A percentile compares a stretch with the other conserved stretches of the same genome.
phyloP scores from a whole-genome alignment of 2,113 vertebrate genomes.

The Hepsetus odoe region DNA sequence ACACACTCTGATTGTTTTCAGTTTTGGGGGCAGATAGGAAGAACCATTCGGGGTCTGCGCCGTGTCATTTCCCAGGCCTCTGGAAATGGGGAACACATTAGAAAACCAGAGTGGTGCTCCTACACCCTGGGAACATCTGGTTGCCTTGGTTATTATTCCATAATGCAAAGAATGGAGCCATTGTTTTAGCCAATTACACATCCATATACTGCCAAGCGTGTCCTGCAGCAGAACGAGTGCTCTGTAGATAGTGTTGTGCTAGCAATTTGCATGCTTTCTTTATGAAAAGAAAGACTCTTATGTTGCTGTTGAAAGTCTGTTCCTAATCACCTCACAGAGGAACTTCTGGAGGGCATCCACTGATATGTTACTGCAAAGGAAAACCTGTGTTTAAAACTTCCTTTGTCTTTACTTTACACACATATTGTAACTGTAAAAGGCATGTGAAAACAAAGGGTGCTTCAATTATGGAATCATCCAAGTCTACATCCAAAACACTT shows the following conservation, averaged over 20 bases:
- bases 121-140: constrained; percentile 73
- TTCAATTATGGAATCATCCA: no score
- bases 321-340: constrained; percentile 39
- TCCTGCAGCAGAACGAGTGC: constrained; percentile 56
- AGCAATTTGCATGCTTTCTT: constrained; percentile 46
- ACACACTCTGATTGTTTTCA: constrained; percentile 18
- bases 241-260: constrained; percentile 43
- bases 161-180: constrained; percentile 72
- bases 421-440: no score
- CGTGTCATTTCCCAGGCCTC: constrained; percentile 63
- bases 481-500: no score
- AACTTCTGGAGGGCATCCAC: constrained; percentile 28
- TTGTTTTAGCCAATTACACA: constrained; percentile 72
- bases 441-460: no score
- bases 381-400: constrained; percentile 20
- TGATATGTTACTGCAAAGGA: constrained; percentile 30
- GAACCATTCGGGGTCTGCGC: constrained; percentile 60
- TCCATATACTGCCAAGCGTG: constrained; percentile 63
- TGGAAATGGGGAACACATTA: constrained; percentile 76
- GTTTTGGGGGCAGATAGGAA: constrained; percentile 14
- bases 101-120: constrained; percentile 57
- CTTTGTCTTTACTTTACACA: no score
- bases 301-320: constrained; percentile 49
- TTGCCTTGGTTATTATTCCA: constrained; percentile 63
- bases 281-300: constrained; percentile 55